Percentiles rank a stretch among this genome's conserved stretches.
phyloP scores from a whole-genome alignment of 2,797 vertebrate species.

The Liasis olivaceus region DNA sequence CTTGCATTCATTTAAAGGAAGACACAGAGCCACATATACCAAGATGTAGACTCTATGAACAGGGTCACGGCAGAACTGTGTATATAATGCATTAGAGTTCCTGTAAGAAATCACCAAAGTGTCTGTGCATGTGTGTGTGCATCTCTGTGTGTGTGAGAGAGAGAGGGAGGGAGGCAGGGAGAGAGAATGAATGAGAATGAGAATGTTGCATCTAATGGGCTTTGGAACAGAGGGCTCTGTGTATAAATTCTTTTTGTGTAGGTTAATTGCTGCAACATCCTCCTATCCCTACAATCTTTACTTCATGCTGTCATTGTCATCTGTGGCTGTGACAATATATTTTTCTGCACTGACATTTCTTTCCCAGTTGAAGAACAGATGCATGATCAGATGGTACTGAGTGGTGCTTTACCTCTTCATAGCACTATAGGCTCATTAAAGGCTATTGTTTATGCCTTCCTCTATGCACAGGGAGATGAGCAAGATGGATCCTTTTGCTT shows the following conservation, averaged over 20 bases:
- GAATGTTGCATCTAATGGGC: too few species aligned
- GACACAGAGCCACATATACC: neutral
- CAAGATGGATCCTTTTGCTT: neutral
- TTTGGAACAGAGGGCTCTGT: neutral
- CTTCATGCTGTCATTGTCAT: neutral
- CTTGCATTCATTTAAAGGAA: neutral
- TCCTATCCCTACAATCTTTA: slow-evolving; percentile 4
- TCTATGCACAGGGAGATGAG: neutral
- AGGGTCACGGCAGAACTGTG: neutral
- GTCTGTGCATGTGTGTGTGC: too few species aligned
- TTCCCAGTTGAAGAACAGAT: slow-evolving; percentile 12
- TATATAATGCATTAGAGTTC: neutral
- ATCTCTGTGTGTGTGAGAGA: too few species aligned
- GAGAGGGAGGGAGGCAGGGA: too few species aligned
- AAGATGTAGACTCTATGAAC: neutral
- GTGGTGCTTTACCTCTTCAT: slow-evolving; percentile 11
- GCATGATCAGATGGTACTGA: slow-evolving; percentile 12
- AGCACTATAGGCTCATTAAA: slow-evolving; percentile 12
- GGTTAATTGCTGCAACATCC: neutral
- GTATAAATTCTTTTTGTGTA: neutral
- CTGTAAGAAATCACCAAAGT: too few species aligned
- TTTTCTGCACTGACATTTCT: slow-evolving; percentile 1
- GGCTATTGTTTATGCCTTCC: slow-evolving; percentile 1
- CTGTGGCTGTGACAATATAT: slow-evolving; percentile 1
- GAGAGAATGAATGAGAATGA: neutral